Percentiles rank a stretch among this genome's conserved stretches.
These are phyloP conservation scores for Adelphocoris suturalis DNA, from an alignment of 2,888 invertebrate genomes.

Conservation along the genomic window DNA sequence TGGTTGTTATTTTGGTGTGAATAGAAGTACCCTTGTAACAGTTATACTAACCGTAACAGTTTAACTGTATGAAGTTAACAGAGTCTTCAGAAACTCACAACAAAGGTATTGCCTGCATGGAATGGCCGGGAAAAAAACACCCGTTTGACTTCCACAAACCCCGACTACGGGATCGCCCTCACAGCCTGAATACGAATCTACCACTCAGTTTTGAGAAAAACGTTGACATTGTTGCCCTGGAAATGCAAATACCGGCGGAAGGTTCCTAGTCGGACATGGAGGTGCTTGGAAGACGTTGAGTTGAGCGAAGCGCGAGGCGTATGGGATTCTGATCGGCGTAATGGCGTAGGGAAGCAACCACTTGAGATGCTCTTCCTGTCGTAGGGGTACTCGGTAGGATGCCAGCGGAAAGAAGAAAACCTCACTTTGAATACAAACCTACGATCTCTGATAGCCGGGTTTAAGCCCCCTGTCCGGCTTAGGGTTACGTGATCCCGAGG, in stretches of 20 bases:
- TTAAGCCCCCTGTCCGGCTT: conserved; percentile 65
- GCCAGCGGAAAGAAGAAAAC: neutral
- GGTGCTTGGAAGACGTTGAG: neutral
- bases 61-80: too few relatives aligned
- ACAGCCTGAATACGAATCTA: conserved; percentile 17
- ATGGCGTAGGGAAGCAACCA: conserved; percentile 31
- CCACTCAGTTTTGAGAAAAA: neutral
- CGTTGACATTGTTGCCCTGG: neutral
- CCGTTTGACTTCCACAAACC: neutral
- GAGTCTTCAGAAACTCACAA: too few relatives aligned
- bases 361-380: conserved; percentile 47
- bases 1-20: too few relatives aligned
- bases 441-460: conserved; percentile 58
- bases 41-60: too few relatives aligned
- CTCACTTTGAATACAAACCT: conserved; percentile 70
- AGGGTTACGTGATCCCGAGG: conserved; percentile 55
- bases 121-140: too few relatives aligned
- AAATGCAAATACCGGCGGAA: neutral
- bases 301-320: neutral
- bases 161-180: conserved; percentile 1
- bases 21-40: too few relatives aligned
- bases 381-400: neutral
- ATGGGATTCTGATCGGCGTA: conserved; percentile 61
- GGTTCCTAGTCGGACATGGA: neutral
- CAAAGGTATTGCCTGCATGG: too few relatives aligned